phyloP scores from a whole-genome alignment of 2,113 vertebrate species.

The Chrysochloris asiatica region DNA sequence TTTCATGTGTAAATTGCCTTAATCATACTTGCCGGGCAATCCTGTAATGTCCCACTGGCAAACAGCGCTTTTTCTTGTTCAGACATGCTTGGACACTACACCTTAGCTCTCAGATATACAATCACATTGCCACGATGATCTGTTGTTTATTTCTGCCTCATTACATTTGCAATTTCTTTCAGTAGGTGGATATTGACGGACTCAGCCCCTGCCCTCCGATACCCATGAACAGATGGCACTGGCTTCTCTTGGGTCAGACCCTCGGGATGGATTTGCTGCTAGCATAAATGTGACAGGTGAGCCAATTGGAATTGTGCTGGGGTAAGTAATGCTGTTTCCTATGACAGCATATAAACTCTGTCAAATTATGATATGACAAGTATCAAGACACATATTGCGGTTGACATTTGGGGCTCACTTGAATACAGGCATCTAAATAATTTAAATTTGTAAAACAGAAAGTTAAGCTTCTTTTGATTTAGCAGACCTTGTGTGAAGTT shows the following conservation, averaged over 20 bases:
- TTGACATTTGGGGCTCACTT: background rate
- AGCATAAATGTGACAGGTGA: background rate
- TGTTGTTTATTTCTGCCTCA: constrained; percentile 60
- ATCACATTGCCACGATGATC: background rate
- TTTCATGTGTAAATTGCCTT: constrained; percentile 65
- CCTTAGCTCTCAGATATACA: background rate
- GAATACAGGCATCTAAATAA: background rate
- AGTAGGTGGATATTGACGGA: background rate
- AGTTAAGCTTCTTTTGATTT: background rate
- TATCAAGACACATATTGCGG: background rate
- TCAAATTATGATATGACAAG: background rate
- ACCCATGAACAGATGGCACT: background rate
- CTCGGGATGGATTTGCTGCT: background rate
- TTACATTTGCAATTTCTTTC: constrained; percentile 38
- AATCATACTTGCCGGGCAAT: constrained; percentile 56
- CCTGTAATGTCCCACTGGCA: background rate
- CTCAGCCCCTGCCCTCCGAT: background rate
- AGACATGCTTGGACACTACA: background rate
- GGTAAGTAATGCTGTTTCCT: background rate
- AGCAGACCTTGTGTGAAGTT: background rate
- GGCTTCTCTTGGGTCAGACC: background rate
- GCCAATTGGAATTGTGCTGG: background rate
- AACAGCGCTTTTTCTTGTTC: constrained; percentile 29
- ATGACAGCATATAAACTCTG: background rate
- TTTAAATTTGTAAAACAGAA: background rate